Evolutionary conservation across 2,797 vertebrate species (phyloP).

Genomic region (Gobio occitaniae): DNA sequence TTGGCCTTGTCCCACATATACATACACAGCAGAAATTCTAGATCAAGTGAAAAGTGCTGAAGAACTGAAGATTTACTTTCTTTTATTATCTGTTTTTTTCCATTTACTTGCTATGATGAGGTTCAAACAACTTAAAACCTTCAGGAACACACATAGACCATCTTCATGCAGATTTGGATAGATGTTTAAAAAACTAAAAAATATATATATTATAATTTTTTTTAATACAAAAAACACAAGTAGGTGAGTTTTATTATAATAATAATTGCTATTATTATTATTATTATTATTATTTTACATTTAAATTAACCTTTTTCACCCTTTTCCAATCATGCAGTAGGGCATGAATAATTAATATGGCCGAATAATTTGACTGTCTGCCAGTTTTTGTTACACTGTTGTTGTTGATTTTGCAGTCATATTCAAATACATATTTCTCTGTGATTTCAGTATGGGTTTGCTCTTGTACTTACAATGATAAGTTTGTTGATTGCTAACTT

Average conservation of each 20-base stretch:
- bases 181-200: no score
- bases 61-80: not conserved
- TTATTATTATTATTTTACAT: not conserved
- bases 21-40: not conserved
- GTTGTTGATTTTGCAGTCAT: no score
- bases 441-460: not conserved
- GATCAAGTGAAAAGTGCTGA: not conserved
- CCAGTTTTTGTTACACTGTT: no score
- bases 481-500: not conserved
- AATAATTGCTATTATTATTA: not conserved
- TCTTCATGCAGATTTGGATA: no score
- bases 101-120: not conserved
- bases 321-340: not conserved
- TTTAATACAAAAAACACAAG: no score
- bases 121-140: not conserved
- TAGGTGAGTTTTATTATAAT: not conserved
- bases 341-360: not conserved
- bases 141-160: not conserved
- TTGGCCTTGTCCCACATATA: slow-evolving; percentile 7
- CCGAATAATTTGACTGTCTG: no score
- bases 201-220: no score
- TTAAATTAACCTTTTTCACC: not conserved
- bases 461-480: not conserved
- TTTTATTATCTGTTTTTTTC: not conserved
- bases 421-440: not conserved